Percentiles rank a stretch among this genome's conserved stretches.
These are phyloP conservation scores for Drosophila setifemur DNA, from an alignment of 1,140 invertebrate species.

Conservation along the genomic window DNA sequence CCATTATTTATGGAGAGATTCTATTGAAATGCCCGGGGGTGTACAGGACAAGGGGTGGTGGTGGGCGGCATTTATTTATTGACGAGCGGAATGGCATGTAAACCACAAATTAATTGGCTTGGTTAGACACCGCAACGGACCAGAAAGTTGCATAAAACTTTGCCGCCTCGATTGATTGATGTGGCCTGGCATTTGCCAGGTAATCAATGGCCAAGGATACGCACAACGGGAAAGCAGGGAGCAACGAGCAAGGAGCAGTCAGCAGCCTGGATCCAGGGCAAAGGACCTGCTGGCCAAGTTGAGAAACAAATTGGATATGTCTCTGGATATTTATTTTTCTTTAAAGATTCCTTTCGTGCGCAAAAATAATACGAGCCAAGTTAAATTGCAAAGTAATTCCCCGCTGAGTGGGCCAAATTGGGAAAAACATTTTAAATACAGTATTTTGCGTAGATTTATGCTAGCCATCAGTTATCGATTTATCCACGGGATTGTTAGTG, in stretches of 20 bases:
- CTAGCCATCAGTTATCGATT: constrained; percentile 19
- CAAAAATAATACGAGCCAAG: constrained; percentile 4
- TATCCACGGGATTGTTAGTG: neutral
- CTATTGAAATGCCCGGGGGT: constrained; percentile 28
- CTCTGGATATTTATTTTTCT: constrained; percentile 41
- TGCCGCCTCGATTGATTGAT: constrained; percentile 62
- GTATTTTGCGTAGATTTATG: neutral
- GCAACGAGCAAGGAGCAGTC: neutral
- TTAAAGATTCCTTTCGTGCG: constrained; percentile 2
- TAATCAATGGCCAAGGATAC: constrained; percentile 28
- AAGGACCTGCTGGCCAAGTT: constrained; percentile 14
- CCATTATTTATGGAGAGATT: constrained; percentile 13
- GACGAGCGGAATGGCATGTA: constrained; percentile 50
- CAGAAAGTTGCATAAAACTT: constrained; percentile 58
- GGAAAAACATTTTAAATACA: neutral
- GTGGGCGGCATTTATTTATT: constrained; percentile 51
- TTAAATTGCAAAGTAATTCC: constrained; percentile 6
- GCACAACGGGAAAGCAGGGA: neutral
- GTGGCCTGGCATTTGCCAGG: constrained; percentile 40
- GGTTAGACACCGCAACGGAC: constrained; percentile 54
- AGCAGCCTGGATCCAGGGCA: neutral
- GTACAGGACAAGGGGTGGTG: constrained; percentile 1
- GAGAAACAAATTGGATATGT: constrained; percentile 20
- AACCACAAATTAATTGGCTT: constrained; percentile 69
- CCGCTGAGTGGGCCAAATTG: constrained; percentile 8